Conservation (phyloP, 1,140 invertebrate species). For the Colletes gigas region DNA sequence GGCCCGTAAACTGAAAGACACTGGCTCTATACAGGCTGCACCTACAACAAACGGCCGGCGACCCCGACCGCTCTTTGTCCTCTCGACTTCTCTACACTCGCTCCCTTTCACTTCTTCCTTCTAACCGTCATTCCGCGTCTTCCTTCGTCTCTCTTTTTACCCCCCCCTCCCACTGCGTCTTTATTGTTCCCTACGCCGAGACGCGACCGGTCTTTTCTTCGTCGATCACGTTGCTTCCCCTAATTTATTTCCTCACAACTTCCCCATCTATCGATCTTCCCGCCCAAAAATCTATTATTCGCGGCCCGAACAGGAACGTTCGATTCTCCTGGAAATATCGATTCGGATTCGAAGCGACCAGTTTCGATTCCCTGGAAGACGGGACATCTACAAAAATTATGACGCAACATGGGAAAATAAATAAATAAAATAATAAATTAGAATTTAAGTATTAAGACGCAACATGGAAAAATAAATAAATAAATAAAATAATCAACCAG, state of each 20-base stretch:
- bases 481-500: too few relatives aligned
- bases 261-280: background rate
- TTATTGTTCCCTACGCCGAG: constrained; percentile 18
- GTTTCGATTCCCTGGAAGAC: too few relatives aligned
- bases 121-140: constrained; percentile 8
- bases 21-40: constrained; percentile 58
- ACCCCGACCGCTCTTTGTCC: constrained; percentile 67
- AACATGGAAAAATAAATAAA: too few relatives aligned
- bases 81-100: constrained; percentile 46
- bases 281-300: constrained; percentile 2
- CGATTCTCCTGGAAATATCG: too few relatives aligned
- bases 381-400: too few relatives aligned
- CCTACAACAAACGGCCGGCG: constrained; percentile 69
- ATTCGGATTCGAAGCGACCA: background rate
- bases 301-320: background rate
- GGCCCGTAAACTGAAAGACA: constrained; percentile 38
- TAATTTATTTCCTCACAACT: constrained; percentile 12
- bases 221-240: constrained; percentile 22
- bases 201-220: constrained; percentile 33
- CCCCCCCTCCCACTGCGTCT: background rate
- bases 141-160: background rate
- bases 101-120: constrained; percentile 18
- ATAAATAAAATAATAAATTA: too few relatives aligned
- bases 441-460: too few relatives aligned
- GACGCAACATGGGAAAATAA: too few relatives aligned